phyloP scores from a whole-genome alignment of 1,140 invertebrate species.

The Drosophila quadrilineata region DNA sequence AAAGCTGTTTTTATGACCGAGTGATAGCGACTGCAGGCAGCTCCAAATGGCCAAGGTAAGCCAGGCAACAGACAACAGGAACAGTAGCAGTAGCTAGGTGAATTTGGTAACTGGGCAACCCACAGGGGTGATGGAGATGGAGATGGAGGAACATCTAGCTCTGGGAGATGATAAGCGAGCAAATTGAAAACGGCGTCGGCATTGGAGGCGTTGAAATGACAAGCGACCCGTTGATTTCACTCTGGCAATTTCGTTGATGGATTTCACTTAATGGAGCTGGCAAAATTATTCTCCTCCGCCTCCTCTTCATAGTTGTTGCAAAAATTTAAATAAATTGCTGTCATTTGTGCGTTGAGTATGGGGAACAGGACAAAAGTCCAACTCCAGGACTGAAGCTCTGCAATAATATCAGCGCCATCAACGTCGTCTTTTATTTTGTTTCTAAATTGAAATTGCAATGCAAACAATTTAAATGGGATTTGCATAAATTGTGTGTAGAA shows the following conservation, averaged over 20 bases:
- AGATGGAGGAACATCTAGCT: no score
- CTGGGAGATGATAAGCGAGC: slow-evolving; percentile 75
- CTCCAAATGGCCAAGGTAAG: slow-evolving; percentile 47
- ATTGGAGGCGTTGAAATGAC: slow-evolving; percentile 71
- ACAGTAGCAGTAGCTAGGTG: slow-evolving; percentile 1
- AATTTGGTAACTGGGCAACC: background rate
- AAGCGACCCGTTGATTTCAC: slow-evolving; percentile 62
- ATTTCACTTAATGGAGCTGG: slow-evolving; percentile 68
- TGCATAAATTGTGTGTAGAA: slow-evolving; percentile 67
- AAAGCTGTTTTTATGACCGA: slow-evolving; percentile 78
- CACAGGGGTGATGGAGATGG: no score
- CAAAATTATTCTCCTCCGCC: slow-evolving; percentile 41
- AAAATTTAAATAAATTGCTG: slow-evolving; percentile 76
- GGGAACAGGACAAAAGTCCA: background rate
- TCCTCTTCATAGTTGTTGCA: slow-evolving; percentile 33
- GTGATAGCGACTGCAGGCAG: slow-evolving; percentile 52
- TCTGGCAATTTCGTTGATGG: slow-evolving; percentile 74
- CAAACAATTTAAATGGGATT: slow-evolving; percentile 80
- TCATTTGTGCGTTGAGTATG: slow-evolving; percentile 63
- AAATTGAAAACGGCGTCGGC: slow-evolving; percentile 75
- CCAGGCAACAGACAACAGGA: no score
- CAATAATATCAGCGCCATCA: slow-evolving; percentile 22
- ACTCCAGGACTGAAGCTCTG: background rate
- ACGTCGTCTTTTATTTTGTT: slow-evolving; percentile 65
- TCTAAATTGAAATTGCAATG: slow-evolving; percentile 80